Conservation (phyloP, 2,888 invertebrate species). For the Leucozona laternaria region DNA sequence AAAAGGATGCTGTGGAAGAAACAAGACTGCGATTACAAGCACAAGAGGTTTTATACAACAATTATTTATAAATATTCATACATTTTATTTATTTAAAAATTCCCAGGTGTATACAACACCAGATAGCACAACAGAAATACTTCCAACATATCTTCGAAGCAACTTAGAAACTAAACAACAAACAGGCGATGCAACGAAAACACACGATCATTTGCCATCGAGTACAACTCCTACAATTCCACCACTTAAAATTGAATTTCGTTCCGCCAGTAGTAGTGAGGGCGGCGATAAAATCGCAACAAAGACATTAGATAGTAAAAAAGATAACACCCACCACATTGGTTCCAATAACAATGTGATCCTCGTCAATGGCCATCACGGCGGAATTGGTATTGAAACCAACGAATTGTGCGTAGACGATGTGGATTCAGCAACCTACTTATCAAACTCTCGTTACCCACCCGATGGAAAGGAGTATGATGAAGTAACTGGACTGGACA, state of each 20-base stretch:
- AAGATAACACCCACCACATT: slow-evolving; percentile 76
- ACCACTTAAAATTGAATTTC: slow-evolving; percentile 62
- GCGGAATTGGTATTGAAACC: slow-evolving; percentile 50
- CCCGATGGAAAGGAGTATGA: slow-evolving; percentile 94
- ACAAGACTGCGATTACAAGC: slow-evolving; percentile 89
- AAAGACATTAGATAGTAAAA: slow-evolving; percentile 64
- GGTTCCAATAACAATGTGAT: slow-evolving; percentile 76
- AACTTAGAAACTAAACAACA: slow-evolving; percentile 67
- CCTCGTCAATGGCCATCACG: slow-evolving; percentile 64
- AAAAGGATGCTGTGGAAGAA: slow-evolving; percentile 97
- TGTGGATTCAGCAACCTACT: slow-evolving; percentile 78
- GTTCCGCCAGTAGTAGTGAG: slow-evolving; percentile 33
- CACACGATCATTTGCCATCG: slow-evolving; percentile 62
- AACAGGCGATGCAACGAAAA: slow-evolving; percentile 66
- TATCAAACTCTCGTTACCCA: slow-evolving; percentile 83
- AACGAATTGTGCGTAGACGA: slow-evolving; percentile 78
- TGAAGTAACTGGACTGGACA: slow-evolving; percentile 82
- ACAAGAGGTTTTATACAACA: slow-evolving; percentile 84
- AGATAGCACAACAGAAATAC: slow-evolving; percentile 79
- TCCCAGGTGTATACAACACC: slow-evolving; percentile 79
- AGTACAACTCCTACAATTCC: slow-evolving; percentile 64
- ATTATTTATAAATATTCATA: neutral
- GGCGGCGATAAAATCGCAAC: slow-evolving; percentile 57
- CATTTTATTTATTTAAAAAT: neutral
- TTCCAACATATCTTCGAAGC: slow-evolving; percentile 76